A percentile compares a stretch with the other conserved stretches of the same genome.
Conservation (phyloP, 2,888 invertebrate species). For the Eilema sororculum region DNA sequence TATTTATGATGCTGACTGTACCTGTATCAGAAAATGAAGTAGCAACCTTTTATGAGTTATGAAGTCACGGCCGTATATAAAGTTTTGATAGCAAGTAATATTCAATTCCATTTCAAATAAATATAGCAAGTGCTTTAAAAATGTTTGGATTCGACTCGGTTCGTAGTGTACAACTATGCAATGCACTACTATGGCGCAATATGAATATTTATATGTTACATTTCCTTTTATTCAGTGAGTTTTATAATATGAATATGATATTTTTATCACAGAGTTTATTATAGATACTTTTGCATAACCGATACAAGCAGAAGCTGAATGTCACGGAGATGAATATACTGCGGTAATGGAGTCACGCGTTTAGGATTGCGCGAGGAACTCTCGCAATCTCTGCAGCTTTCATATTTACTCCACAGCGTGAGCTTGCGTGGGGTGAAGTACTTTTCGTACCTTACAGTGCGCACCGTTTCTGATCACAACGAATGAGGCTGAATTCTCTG, state of each 20-base stretch:
- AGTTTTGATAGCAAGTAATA: neutral
- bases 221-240: constrained; percentile 4
- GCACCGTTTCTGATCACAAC: too few relatives aligned
- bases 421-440: too few relatives aligned
- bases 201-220: constrained; percentile 3
- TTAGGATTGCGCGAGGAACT: too few relatives aligned
- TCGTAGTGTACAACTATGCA: neutral
- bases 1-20: too few relatives aligned
- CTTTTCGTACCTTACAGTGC: too few relatives aligned
- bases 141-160: neutral
- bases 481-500: too few relatives aligned
- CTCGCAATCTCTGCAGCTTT: too few relatives aligned
- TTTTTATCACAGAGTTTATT: neutral
- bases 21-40: neutral
- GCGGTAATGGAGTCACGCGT: too few relatives aligned
- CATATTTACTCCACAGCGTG: too few relatives aligned
- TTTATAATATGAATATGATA: neutral
- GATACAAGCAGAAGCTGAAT: too few relatives aligned
- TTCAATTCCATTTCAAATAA: neutral
- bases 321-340: too few relatives aligned
- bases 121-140: neutral
- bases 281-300: too few relatives aligned
- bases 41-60: constrained; percentile 1
- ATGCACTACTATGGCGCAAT: neutral
- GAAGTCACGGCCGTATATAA: neutral